phyloP scores from a whole-genome alignment of 1,140 invertebrate species.

The Oedothorax gibbosus region DNA sequence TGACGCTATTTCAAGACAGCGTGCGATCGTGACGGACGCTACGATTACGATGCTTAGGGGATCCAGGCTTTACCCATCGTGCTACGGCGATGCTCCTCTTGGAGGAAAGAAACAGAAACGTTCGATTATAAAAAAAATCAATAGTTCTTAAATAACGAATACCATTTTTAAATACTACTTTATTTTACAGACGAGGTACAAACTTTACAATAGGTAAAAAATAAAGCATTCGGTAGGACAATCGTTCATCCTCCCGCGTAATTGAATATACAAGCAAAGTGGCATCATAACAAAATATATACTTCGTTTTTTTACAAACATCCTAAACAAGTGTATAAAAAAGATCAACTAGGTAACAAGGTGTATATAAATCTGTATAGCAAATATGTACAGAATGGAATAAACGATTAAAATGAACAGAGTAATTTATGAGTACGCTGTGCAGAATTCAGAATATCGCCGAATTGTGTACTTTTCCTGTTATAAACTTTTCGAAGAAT shows the following conservation, averaged over 20 bases:
- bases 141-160: not conserved
- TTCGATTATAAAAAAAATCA: no score
- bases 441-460: slow-evolving; percentile 24
- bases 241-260: slow-evolving; percentile 9
- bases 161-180: not conserved
- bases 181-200: slow-evolving; percentile 17
- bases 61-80: no score
- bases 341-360: slow-evolving; percentile 56
- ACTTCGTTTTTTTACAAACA: slow-evolving; percentile 48
- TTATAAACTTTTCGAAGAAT: no score
- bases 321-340: slow-evolving; percentile 57
- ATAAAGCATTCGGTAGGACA: slow-evolving; percentile 31
- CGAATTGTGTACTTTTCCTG: not conserved
- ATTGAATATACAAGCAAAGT: slow-evolving; percentile 32
- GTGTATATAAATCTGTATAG: slow-evolving; percentile 49
- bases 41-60: no score
- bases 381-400: slow-evolving; percentile 54
- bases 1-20: no score
- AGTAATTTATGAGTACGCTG: not conserved
- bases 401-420: slow-evolving; percentile 4
- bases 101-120: no score
- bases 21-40: no score
- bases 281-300: slow-evolving; percentile 51
- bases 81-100: no score
- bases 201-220: slow-evolving; percentile 36